A percentile compares a stretch with the other conserved stretches of the same genome.
These are phyloP conservation scores for Acanthiza pusilla DNA, from an alignment of 2,797 vertebrate species.

Conservation along the genomic window DNA sequence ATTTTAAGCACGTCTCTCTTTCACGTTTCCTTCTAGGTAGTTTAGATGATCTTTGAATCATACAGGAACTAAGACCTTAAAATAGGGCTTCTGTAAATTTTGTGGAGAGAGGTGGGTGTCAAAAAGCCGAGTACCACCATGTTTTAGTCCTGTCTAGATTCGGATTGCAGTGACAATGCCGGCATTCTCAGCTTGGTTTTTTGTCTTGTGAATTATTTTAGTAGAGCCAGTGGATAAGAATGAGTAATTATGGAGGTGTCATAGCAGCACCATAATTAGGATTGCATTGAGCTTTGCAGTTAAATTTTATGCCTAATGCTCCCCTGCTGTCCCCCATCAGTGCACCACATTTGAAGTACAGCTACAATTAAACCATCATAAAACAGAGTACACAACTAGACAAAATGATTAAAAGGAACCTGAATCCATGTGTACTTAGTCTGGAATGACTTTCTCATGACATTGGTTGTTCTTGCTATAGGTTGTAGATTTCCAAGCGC, in stretches of 20 bases:
- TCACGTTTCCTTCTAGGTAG: neutral
- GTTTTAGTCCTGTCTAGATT: neutral
- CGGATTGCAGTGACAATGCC: neutral
- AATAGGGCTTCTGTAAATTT: neutral
- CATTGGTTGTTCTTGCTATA: constrained; percentile 61
- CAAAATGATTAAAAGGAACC: constrained; percentile 56
- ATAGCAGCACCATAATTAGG: constrained; percentile 64
- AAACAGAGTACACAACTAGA: constrained; percentile 50
- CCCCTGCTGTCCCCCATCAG: constrained; percentile 63
- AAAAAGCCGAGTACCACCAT: neutral
- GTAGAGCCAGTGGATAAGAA: constrained; percentile 55
- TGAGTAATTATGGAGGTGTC: constrained; percentile 68
- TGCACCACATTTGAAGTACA: constrained; percentile 50
- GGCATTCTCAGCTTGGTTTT: constrained; percentile 36
- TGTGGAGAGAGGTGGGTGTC: neutral
- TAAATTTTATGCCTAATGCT: constrained; percentile 65
- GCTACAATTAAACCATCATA: constrained; percentile 64
- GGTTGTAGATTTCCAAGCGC: constrained; percentile 12
- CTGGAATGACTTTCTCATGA: constrained; percentile 54
- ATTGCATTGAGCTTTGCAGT: constrained; percentile 62
- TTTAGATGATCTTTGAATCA: neutral
- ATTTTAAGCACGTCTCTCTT: neutral
- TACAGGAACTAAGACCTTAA: neutral
- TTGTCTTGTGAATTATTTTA: constrained; percentile 57
- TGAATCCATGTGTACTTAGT: constrained; percentile 6